A percentile compares a stretch with the other conserved stretches of the same genome.
These are phyloP conservation scores for Maconellicoccus hirsutus DNA, from an alignment of 1,140 invertebrate genomes.

Conservation along the genomic window DNA sequence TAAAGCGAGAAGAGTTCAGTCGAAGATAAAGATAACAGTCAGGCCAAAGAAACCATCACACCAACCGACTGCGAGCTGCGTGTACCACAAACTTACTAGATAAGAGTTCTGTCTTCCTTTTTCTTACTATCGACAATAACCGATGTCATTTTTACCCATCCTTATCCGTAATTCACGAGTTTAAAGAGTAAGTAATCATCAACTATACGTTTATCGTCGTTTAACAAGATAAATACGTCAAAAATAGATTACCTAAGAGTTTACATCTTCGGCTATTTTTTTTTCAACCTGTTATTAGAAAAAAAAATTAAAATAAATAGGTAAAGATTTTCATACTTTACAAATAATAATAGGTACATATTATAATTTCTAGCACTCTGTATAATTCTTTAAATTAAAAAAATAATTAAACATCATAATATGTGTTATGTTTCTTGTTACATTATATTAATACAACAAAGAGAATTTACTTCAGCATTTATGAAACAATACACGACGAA, in stretches of 20 bases:
- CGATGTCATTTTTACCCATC: slow-evolving; percentile 16
- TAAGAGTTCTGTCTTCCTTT: slow-evolving; percentile 17
- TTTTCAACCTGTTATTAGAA: neutral
- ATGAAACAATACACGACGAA: too few species aligned
- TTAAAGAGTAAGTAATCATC: slow-evolving; percentile 14
- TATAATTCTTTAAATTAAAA: too few species aligned
- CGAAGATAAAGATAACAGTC: slow-evolving; percentile 10
- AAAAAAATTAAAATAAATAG: neutral
- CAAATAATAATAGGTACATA: too few species aligned
- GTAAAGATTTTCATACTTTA: too few species aligned
- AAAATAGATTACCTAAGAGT: neutral
- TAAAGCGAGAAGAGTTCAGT: neutral
- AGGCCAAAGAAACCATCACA: slow-evolving; percentile 12
- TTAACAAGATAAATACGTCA: neutral
- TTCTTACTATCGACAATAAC: slow-evolving; percentile 17
- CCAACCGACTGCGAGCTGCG: neutral
- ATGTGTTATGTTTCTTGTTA: too few species aligned
- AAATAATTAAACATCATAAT: too few species aligned
- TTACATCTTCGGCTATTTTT: neutral
- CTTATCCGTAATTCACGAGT: neutral
- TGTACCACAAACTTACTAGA: slow-evolving; percentile 1
- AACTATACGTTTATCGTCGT: slow-evolving; percentile 11
- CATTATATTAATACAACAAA: too few species aligned
- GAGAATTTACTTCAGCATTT: too few species aligned
- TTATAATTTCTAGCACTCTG: too few species aligned